phyloP scores from a whole-genome alignment of 1,140 invertebrate species.

The Zaprionus nigranus region DNA sequence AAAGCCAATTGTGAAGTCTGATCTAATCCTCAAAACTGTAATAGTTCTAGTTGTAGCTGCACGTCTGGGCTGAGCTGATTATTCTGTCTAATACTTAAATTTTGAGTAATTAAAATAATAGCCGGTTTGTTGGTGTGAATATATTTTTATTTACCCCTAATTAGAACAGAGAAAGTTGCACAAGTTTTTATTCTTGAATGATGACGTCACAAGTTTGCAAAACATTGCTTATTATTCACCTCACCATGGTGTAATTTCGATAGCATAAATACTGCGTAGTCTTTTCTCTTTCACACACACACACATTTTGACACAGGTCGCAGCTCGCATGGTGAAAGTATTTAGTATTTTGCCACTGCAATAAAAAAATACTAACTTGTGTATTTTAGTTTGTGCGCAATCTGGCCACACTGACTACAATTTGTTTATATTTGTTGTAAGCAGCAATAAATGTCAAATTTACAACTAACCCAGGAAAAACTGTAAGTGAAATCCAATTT shows the following conservation, averaged over 20 bases:
- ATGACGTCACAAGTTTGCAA: neutral
- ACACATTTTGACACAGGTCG: neutral
- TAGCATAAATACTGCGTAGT: neutral
- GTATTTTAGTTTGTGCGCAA: neutral
- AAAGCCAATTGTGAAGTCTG: neutral
- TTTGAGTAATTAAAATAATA: neutral
- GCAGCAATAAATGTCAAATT: constrained; percentile 64
- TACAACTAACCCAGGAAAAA: constrained; percentile 72
- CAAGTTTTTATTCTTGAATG: neutral
- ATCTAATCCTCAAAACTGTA: neutral
- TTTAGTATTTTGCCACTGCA: neutral
- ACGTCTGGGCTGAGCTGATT: neutral
- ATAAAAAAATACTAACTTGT: neutral
- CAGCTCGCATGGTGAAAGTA: neutral
- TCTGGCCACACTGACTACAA: constrained; percentile 34
- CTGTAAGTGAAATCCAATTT: constrained; percentile 57
- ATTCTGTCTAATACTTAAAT: neutral
- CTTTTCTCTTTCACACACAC: neutral
- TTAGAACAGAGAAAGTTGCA: too few relatives aligned
- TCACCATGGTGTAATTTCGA: neutral
- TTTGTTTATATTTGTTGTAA: constrained; percentile 73
- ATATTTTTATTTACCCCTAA: neutral
- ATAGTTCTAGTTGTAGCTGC: neutral
- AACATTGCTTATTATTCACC: neutral
- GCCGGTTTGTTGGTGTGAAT: neutral